Conservation (phyloP, 2,797 vertebrate species). For the Glossophaga mutica region DNA sequence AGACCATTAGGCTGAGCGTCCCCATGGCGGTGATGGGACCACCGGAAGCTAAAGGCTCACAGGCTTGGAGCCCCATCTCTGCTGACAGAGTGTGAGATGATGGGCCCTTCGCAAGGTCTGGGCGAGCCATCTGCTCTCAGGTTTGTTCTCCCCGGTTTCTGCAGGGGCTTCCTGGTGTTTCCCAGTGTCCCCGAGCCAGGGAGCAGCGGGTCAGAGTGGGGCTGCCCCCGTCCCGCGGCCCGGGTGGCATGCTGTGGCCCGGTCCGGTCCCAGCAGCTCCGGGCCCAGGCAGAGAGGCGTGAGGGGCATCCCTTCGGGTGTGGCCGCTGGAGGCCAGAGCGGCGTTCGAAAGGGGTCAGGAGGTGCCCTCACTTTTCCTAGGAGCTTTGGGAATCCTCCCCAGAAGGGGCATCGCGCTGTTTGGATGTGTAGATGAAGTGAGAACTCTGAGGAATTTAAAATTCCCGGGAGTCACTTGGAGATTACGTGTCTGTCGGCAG, state of each 20-base stretch:
- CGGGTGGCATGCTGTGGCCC: no score
- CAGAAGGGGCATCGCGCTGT: no score
- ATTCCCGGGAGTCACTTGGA: not conserved
- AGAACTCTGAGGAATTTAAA: not conserved
- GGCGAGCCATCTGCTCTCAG: accelerated
- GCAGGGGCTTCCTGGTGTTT: accelerated
- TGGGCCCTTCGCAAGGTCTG: not conserved
- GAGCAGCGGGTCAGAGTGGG: accelerated
- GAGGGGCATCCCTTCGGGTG: accelerated
- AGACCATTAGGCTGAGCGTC: not conserved
- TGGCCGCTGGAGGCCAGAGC: not conserved
- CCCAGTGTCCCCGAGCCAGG: accelerated
- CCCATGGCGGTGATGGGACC: not conserved
- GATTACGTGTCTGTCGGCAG: no score
- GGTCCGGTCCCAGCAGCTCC: no score
- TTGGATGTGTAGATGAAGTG: not conserved
- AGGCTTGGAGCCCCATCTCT: accelerated
- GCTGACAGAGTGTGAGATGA: no score
- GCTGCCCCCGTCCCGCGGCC: accelerated
- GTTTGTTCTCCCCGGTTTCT: not conserved
- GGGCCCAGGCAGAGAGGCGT: accelerated
- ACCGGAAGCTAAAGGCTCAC: not conserved
- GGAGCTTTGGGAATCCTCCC: not conserved
- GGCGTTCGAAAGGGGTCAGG: not conserved
- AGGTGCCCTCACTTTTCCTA: not conserved